These are phyloP conservation scores for Holothuria scabra DNA, from an alignment of 53 echinoderm and acorn worm species.

Conservation along the genomic window DNA sequence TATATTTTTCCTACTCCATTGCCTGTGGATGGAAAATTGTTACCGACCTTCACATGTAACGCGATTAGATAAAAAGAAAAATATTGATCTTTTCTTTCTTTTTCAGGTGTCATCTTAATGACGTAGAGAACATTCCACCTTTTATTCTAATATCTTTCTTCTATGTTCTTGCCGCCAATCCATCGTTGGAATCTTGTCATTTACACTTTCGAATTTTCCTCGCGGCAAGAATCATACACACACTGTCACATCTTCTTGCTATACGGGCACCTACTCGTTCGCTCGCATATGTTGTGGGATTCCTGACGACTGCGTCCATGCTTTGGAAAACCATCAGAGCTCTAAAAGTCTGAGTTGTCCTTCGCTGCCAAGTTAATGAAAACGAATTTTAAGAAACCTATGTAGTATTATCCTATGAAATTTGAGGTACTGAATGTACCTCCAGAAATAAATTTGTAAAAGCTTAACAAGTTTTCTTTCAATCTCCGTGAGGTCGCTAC, in stretches of 20 bases:
- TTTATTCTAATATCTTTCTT: constrained; percentile 63
- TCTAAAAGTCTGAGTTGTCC: background rate
- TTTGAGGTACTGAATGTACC: no score
- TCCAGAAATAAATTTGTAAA: no score
- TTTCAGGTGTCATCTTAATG: constrained; percentile 74
- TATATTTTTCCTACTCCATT: no score
- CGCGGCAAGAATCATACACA: constrained; percentile 65
- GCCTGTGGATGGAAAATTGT: no score
- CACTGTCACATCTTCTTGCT: constrained; percentile 59
- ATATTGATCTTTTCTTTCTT: background rate
- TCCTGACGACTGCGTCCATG: constrained; percentile 57
- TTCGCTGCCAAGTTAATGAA: no score
- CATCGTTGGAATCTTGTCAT: constrained; percentile 43
- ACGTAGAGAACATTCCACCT: constrained; percentile 76
- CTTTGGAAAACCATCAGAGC: constrained; percentile 15
- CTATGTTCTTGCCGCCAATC: constrained; percentile 57
- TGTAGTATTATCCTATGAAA: no score
- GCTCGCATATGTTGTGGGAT: constrained; percentile 47
- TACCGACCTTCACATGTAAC: no score
- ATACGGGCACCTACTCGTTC: constrained; percentile 62
- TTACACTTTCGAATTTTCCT: constrained; percentile 66
- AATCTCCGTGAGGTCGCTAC: no score
- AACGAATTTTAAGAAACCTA: no score
- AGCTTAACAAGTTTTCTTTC: no score
- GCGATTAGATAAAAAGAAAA: no score